These are phyloP conservation scores for Noctua janthe DNA, from an alignment of 2,888 invertebrate genomes.

Conservation along the genomic window DNA sequence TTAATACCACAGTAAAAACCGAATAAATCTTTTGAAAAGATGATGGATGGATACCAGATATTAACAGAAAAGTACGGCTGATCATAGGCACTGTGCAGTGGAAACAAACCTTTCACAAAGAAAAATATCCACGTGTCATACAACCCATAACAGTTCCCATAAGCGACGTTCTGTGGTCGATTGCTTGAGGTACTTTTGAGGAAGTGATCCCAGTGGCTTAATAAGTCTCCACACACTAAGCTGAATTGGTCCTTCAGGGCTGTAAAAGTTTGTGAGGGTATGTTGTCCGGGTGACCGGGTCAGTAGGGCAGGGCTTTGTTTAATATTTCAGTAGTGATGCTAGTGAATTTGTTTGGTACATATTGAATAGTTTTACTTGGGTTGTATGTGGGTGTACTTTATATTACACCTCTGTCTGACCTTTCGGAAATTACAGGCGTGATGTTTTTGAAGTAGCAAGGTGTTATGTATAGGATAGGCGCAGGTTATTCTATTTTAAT, in stretches of 20 bases:
- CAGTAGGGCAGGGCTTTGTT: conserved; percentile 22
- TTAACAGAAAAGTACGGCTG: not conserved
- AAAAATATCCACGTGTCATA: not conserved
- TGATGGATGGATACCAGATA: not conserved
- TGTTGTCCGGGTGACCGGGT: conserved; percentile 18
- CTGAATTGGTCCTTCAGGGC: conserved; percentile 24
- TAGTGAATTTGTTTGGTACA: conserved; percentile 2
- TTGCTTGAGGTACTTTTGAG: not conserved
- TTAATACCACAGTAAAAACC: no score
- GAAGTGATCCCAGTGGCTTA: conserved; percentile 23
- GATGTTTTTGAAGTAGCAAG: not conserved
- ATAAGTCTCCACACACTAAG: conserved; percentile 26
- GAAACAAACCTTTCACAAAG: not conserved
- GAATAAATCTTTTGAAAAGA: no score
- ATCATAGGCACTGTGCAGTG: not conserved
- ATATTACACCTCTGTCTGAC: not conserved
- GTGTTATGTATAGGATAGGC: no score
- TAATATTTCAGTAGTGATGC: conserved; percentile 3
- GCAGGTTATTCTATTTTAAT: not conserved
- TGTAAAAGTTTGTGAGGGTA: conserved; percentile 24
- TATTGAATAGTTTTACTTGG: not conserved
- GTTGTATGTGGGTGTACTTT: not conserved
- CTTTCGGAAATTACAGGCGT: not conserved
- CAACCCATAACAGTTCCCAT: conserved; percentile 1
- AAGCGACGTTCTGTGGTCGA: not conserved